These are phyloP conservation scores for Microtus montanus DNA, from an alignment of 2,113 vertebrate species.

Conservation along the genomic window DNA sequence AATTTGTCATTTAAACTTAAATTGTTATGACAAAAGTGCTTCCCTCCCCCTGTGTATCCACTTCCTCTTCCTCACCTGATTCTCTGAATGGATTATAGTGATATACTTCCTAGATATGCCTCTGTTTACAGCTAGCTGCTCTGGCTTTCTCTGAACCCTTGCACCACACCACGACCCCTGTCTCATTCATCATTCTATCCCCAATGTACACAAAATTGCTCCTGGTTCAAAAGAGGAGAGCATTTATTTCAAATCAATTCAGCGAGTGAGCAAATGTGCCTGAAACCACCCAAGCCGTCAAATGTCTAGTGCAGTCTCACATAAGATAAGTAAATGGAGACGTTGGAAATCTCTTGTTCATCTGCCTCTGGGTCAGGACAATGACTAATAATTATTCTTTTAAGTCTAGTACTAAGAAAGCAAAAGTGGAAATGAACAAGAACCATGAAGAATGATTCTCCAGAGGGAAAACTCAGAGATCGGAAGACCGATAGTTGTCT, in stretches of 20 bases:
- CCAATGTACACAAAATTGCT: background rate
- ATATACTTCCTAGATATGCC: background rate
- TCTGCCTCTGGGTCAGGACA: background rate
- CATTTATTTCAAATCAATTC: slow-evolving; percentile 22
- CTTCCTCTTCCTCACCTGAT: background rate
- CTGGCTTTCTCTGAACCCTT: background rate
- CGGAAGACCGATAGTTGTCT: background rate
- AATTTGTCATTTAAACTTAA: background rate
- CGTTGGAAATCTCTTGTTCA: background rate
- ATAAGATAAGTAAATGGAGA: background rate
- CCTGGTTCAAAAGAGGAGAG: background rate
- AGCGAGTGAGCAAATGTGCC: background rate
- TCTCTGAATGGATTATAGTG: background rate
- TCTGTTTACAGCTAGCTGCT: background rate
- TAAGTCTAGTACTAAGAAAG: background rate
- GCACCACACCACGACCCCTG: background rate
- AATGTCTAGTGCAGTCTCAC: background rate
- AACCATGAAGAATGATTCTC: background rate
- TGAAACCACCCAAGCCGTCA: background rate
- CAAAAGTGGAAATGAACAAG: background rate
- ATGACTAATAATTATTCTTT: background rate
- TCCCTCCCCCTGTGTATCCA: background rate
- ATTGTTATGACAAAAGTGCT: background rate
- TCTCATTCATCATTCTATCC: background rate
- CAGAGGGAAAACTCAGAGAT: background rate